These are phyloP conservation scores for Hemibagrus guttatus DNA, from an alignment of 2,797 vertebrate genomes.

Conservation along the genomic window DNA sequence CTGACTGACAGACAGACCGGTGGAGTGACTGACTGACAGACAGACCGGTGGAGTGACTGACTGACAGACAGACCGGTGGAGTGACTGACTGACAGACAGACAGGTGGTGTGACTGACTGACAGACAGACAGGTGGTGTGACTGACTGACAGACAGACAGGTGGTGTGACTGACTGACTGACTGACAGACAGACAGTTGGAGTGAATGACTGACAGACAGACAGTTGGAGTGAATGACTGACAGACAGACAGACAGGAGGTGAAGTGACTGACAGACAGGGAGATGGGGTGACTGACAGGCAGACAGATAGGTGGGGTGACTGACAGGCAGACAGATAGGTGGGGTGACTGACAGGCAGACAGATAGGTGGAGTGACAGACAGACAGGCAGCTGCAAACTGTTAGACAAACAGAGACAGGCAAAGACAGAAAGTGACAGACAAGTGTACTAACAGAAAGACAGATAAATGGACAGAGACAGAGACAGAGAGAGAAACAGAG, in stretches of 20 bases:
- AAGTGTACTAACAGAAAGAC: not conserved
- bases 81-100: not conserved
- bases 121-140: no score
- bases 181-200: no score
- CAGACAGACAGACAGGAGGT: not conserved
- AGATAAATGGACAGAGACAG: not conserved
- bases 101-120: no score
- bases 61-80: not conserved
- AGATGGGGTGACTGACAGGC: not conserved
- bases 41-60: not conserved
- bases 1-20: not conserved
- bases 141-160: no score
- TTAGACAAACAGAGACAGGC: not conserved
- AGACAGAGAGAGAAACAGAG: not conserved
- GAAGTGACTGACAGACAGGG: no score
- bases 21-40: no score
- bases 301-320: no score
- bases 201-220: not conserved
- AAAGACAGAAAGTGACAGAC: not conserved
- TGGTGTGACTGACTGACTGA: no score
- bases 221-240: no score
- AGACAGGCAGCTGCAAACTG: not conserved
- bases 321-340: no score
- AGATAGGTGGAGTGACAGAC: not conserved
- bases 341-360: no score